phyloP scores from a whole-genome alignment of 2,113 vertebrate genomes.

The Poeciliopsis prolifica region DNA sequence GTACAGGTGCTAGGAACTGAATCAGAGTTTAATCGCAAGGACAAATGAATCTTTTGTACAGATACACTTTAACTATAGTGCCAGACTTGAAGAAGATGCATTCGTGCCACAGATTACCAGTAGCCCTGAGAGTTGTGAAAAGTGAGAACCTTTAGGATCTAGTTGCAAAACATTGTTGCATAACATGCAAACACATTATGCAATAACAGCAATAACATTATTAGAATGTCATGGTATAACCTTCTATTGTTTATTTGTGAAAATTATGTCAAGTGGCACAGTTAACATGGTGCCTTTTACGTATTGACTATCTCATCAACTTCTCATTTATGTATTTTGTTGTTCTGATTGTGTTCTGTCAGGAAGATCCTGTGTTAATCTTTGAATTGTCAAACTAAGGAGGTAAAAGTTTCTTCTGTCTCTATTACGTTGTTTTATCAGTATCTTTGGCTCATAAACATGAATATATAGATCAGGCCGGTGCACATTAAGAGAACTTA shows the following conservation, averaged over 20 bases:
- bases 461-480: conserved; percentile 3
- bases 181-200: neutral
- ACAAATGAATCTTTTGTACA: neutral
- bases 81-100: neutral
- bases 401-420: neutral
- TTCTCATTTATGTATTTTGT: neutral
- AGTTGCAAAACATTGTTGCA: neutral
- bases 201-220: neutral
- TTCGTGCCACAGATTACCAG: neutral
- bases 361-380: neutral
- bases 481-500: neutral
- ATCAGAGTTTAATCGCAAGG: neutral
- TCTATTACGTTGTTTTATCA: neutral
- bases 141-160: no score
- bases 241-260: neutral
- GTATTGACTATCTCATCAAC: no score
- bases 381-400: neutral
- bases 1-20: neutral
- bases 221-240: neutral
- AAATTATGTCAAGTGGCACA: neutral
- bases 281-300: neutral
- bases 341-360: no score
- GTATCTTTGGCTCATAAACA: neutral
- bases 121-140: no score
- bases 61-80: neutral